These are phyloP conservation scores for Gallinago paraguaiae DNA, from an alignment of 2,113 vertebrate species.

Conservation along the genomic window DNA sequence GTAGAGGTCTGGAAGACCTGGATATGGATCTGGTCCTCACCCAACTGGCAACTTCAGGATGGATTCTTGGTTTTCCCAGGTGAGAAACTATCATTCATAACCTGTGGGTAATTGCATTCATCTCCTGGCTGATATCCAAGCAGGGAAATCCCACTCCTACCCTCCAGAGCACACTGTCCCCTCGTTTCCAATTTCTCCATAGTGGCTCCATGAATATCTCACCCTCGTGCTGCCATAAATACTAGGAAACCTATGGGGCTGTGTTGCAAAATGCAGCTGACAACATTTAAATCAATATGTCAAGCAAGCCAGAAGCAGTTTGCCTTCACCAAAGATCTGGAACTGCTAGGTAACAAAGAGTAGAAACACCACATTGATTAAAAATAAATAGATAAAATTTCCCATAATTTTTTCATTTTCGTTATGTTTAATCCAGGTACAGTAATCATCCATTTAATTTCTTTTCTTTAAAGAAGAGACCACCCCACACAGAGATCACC, in stretches of 20 bases:
- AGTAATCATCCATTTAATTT: neutral
- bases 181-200: neutral
- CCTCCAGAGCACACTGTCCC: neutral
- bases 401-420: neutral
- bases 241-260: neutral
- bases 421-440: neutral
- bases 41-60: neutral
- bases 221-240: neutral
- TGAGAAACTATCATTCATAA: neutral
- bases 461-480: neutral
- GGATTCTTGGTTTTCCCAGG: neutral
- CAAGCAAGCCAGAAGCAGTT: neutral
- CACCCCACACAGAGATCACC: neutral
- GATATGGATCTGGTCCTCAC: neutral
- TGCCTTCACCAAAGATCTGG: neutral
- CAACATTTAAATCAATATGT: constrained; percentile 34
- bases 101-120: neutral
- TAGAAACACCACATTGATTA: neutral
- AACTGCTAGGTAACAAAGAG: neutral
- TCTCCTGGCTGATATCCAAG: neutral
- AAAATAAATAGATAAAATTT: neutral
- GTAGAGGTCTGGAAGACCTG: neutral
- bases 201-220: neutral
- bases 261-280: constrained; percentile 11
- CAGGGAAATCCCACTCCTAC: accelerated